Evolutionary conservation across 2,888 invertebrate genomes (phyloP).

Genomic region (Zele albiditarsus): DNA sequence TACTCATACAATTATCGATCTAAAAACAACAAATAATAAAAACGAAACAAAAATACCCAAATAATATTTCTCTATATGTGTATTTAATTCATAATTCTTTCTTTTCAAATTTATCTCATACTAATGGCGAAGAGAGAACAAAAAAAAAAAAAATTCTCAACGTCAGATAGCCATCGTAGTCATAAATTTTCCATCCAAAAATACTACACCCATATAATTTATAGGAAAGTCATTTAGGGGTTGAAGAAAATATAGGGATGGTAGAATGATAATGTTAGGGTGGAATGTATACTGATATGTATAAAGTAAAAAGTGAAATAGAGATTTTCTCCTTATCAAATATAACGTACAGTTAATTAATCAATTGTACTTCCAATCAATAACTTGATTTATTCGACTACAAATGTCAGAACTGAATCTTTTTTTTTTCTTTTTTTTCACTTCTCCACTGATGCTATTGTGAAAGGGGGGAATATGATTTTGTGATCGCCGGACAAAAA

Average conservation of each 20-base stretch:
- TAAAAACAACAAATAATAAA: not conserved
- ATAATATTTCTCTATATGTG: not conserved
- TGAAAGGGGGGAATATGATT: too few relatives aligned
- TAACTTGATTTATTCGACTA: not conserved
- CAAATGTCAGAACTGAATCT: not conserved
- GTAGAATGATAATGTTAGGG: not conserved
- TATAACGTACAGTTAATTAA: not conserved
- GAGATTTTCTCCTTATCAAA: not conserved
- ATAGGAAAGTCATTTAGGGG: constrained; percentile 11
- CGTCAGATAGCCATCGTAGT: not conserved
- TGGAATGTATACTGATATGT: not conserved
- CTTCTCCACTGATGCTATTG: not conserved
- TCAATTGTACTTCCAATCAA: not conserved
- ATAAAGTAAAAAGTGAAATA: not conserved
- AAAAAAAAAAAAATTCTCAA: not conserved
- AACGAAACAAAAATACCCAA: not conserved
- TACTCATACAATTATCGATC: not conserved
- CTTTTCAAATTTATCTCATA: not conserved
- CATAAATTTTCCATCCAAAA: not conserved
- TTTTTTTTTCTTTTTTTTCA: not conserved
- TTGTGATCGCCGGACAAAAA: not conserved
- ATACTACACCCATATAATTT: constrained; percentile 12
- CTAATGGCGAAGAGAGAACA: not conserved
- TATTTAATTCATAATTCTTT: not conserved
- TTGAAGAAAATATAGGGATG: not conserved